Percentiles rank a stretch among this genome's conserved stretches.
These are phyloP conservation scores for Scarus forsteni DNA, from an alignment of 2,797 vertebrate species.

Conservation along the genomic window DNA sequence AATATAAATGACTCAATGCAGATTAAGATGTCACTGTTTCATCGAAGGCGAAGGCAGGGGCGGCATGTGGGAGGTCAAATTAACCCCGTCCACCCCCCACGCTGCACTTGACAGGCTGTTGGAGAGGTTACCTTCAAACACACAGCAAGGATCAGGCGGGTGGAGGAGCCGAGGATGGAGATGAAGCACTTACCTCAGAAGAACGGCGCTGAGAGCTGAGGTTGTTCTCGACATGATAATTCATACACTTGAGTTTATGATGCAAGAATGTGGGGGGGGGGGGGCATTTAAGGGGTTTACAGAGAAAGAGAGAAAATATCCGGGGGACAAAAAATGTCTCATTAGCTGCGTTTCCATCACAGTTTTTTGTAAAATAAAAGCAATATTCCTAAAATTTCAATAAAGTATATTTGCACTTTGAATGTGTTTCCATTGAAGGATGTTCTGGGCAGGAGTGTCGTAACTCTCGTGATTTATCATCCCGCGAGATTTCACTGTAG, in stretches of 20 bases:
- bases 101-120: conserved; percentile 23
- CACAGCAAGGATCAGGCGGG: conserved; percentile 20
- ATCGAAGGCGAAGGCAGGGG: conserved; percentile 60
- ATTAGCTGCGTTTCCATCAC: too few species aligned
- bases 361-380: too few species aligned
- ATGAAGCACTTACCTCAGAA: conserved; percentile 17
- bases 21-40: conserved; percentile 73
- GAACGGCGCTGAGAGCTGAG: conserved; percentile 19
- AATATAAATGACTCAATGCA: conserved; percentile 73
- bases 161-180: conserved; percentile 27
- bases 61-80: conserved; percentile 65
- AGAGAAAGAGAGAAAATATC: too few species aligned
- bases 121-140: conserved; percentile 40
- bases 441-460: too few species aligned
- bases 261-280: not conserved
- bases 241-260: conserved; percentile 12
- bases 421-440: too few species aligned
- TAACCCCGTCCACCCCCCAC: conserved; percentile 51
- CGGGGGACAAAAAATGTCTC: too few species aligned
- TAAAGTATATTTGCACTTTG: too few species aligned
- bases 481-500: too few species aligned
- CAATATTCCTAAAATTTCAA: too few species aligned
- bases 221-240: conserved; percentile 14
- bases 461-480: too few species aligned
- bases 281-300: too few species aligned